These are phyloP conservation scores for Vulpes vulpes DNA, from an alignment of 2,113 vertebrate species.

Conservation along the genomic window DNA sequence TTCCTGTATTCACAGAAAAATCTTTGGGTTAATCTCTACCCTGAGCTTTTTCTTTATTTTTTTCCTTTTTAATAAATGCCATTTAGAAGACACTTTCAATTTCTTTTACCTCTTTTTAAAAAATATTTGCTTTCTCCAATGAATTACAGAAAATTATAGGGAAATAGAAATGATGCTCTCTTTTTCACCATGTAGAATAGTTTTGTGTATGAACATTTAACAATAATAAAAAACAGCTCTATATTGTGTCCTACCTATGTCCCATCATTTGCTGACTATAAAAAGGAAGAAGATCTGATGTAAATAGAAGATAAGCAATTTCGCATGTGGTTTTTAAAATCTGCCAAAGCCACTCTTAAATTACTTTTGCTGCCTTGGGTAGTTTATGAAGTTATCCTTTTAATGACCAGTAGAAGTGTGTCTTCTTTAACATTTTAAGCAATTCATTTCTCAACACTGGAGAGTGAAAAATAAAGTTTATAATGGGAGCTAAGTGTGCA, in stretches of 20 bases:
- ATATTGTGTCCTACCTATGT: not conserved
- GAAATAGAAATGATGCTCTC: not conserved
- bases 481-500: not conserved
- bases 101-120: not conserved
- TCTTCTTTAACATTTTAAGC: not conserved
- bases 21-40: not conserved
- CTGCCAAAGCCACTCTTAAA: not conserved
- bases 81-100: not conserved
- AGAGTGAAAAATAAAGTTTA: not conserved
- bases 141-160: not conserved
- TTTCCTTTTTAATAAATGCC: not conserved
- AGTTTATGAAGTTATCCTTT: not conserved
- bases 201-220: not conserved
- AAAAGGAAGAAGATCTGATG: not conserved
- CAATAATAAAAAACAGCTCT: not conserved
- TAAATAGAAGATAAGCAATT: slow-evolving; percentile 26
- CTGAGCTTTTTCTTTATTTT: not conserved
- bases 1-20: not conserved
- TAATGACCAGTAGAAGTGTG: not conserved
- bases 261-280: not conserved
- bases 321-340: not conserved
- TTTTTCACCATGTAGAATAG: not conserved
- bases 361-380: not conserved
- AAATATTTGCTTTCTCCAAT: not conserved
- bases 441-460: not conserved